Conservation (phyloP, 2,797 vertebrate species). For the Mergus octosetaceus region DNA sequence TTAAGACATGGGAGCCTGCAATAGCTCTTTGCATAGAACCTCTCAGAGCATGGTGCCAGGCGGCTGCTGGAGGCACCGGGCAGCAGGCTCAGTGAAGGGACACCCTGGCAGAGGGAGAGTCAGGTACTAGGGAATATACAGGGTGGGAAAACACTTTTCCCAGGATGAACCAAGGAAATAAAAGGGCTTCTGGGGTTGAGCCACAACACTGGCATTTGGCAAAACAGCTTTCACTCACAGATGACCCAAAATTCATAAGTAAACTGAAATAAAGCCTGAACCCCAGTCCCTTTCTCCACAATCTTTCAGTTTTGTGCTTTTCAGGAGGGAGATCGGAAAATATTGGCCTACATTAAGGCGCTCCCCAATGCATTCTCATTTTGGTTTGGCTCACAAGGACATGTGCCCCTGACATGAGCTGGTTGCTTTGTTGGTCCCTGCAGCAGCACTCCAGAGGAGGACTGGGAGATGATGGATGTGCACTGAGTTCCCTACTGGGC, state of each 20-base stretch:
- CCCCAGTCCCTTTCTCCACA: neutral
- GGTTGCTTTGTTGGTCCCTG: neutral
- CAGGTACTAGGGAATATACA: neutral
- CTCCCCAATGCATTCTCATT: neutral
- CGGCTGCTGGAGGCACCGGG: neutral
- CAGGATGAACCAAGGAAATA: neutral
- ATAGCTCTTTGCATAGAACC: neutral
- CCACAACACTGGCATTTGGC: neutral
- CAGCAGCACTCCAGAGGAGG: neutral
- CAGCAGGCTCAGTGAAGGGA: neutral
- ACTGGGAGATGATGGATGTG: neutral
- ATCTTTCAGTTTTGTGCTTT: neutral
- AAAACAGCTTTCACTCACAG: neutral
- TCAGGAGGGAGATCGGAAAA: neutral
- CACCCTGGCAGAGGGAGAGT: neutral
- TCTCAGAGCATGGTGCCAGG: neutral
- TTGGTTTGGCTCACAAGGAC: neutral
- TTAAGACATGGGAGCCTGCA: neutral
- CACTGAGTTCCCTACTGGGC: neutral
- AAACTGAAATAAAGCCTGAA: neutral
- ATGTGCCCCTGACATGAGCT: fast-evolving
- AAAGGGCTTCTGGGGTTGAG: neutral
- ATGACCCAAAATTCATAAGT: neutral
- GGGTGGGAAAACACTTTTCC: neutral
- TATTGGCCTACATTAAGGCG: neutral